These are phyloP conservation scores for Campopleginae sp. DNA, from an alignment of 2,888 invertebrate species.

Conservation along the genomic window DNA sequence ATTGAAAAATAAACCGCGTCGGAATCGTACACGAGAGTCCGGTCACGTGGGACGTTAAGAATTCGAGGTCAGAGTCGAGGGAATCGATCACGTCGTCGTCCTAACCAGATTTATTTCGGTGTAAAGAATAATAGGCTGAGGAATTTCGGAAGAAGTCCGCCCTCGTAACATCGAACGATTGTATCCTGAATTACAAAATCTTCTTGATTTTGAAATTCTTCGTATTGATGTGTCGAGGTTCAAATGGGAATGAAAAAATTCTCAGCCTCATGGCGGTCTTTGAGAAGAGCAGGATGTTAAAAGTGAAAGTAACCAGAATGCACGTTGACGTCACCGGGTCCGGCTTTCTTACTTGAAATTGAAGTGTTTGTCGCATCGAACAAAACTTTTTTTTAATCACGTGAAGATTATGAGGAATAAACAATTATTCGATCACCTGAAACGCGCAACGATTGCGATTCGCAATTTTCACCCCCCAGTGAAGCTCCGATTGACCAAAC, in stretches of 20 bases:
- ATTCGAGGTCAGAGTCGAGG: slow-evolving; percentile 50
- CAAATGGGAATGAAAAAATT: slow-evolving; percentile 31
- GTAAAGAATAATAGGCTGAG: neutral
- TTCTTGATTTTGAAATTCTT: slow-evolving; percentile 9
- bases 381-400: neutral
- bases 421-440: neutral
- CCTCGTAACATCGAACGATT: slow-evolving; percentile 18
- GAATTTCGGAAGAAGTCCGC: slow-evolving; percentile 27
- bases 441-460: neutral
- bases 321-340: slow-evolving; percentile 76
- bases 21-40: slow-evolving; percentile 19
- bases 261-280: slow-evolving; percentile 18
- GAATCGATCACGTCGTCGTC: slow-evolving; percentile 24
- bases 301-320: slow-evolving; percentile 75
- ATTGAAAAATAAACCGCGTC: slow-evolving; percentile 8
- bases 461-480: neutral
- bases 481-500: neutral
- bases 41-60: slow-evolving; percentile 34
- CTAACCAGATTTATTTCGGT: slow-evolving; percentile 19
- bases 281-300: slow-evolving; percentile 33
- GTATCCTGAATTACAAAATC: slow-evolving; percentile 22
- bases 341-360: slow-evolving; percentile 76
- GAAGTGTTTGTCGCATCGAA: slow-evolving; percentile 45
- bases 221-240: slow-evolving; percentile 25
- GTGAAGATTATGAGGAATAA: neutral